A percentile compares a stretch with the other conserved stretches of the same genome.
These are phyloP conservation scores for Chymomyza amoena DNA, from an alignment of 2,888 invertebrate species.

Conservation along the genomic window DNA sequence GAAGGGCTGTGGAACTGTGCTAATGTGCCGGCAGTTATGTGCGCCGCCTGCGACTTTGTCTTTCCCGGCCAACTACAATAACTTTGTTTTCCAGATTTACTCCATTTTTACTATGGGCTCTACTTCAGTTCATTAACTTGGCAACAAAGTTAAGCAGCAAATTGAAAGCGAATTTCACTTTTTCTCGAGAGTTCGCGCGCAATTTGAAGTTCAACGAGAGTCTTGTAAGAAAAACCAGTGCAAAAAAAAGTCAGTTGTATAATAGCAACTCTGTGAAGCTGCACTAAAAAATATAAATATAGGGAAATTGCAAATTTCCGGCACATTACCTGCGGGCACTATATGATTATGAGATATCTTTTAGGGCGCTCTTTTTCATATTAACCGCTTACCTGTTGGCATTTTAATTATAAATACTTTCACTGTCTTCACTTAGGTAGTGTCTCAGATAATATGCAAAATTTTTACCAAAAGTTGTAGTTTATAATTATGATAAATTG, in stretches of 20 bases:
- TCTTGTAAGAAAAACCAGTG: neutral
- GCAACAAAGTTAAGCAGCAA: conserved; percentile 23
- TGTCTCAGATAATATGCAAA: neutral
- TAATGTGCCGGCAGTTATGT: conserved; percentile 56
- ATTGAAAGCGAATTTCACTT: conserved; percentile 66
- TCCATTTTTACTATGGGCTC: neutral
- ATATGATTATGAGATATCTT: conserved; percentile 38
- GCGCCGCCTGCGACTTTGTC: conserved; percentile 37
- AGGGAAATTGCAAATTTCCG: conserved; percentile 68
- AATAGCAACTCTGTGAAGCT: neutral
- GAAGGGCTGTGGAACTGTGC: conserved; percentile 42
- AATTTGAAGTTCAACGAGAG: neutral
- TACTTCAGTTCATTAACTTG: conserved; percentile 60
- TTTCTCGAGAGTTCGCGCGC: conserved; percentile 13
- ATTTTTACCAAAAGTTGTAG: neutral
- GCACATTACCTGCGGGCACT: conserved; percentile 57
- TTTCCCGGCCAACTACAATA: neutral
- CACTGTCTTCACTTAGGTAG: conserved; percentile 47
- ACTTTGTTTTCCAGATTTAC: neutral
- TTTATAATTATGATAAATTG: neutral
- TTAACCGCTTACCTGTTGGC: conserved; percentile 17
- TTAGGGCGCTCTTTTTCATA: conserved; percentile 13
- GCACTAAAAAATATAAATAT: neutral
- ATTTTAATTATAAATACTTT: conserved; percentile 65
- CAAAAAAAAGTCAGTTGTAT: neutral